These are phyloP conservation scores for Lasioglossum albipes DNA, from an alignment of 1,140 invertebrate species.

Conservation along the genomic window DNA sequence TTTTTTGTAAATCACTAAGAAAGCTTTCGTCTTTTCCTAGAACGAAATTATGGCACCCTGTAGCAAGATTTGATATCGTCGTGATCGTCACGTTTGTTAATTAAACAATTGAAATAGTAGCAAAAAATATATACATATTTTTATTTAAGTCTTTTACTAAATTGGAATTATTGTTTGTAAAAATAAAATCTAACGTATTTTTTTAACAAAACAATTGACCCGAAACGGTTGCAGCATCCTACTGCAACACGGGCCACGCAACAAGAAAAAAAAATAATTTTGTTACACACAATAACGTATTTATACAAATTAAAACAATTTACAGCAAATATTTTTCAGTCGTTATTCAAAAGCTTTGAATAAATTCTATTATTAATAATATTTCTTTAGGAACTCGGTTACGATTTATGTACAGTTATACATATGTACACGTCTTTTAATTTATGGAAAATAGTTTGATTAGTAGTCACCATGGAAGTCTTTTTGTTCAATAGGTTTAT, in stretches of 20 bases:
- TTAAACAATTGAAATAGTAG: not conserved
- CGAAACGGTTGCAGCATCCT: not conserved
- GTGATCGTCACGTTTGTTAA: not conserved
- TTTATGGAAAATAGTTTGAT: not conserved
- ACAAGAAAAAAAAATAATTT: slow-evolving; percentile 10
- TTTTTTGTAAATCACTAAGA: slow-evolving; percentile 5
- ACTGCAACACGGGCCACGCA: slow-evolving; percentile 1
- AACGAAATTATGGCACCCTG: slow-evolving; percentile 11
- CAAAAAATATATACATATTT: slow-evolving; percentile 15
- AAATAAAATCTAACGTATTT: not conserved
- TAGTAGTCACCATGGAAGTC: not conserved
- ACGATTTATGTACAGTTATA: not conserved
- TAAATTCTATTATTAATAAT: not conserved
- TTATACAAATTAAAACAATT: not conserved
- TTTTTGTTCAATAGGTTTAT: not conserved
- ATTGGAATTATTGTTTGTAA: slow-evolving; percentile 2
- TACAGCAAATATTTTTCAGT: not conserved
- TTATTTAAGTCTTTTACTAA: not conserved
- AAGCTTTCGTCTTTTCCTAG: slow-evolving; percentile 28
- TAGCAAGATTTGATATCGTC: not conserved
- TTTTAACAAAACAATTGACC: slow-evolving; percentile 11
- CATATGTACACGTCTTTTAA: not conserved
- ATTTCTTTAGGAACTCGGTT: not conserved
- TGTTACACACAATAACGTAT: not conserved
- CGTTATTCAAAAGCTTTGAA: not conserved